Evolutionary conservation across 1,140 invertebrate genomes (phyloP).

Genomic region (Aphidius gifuensis): DNA sequence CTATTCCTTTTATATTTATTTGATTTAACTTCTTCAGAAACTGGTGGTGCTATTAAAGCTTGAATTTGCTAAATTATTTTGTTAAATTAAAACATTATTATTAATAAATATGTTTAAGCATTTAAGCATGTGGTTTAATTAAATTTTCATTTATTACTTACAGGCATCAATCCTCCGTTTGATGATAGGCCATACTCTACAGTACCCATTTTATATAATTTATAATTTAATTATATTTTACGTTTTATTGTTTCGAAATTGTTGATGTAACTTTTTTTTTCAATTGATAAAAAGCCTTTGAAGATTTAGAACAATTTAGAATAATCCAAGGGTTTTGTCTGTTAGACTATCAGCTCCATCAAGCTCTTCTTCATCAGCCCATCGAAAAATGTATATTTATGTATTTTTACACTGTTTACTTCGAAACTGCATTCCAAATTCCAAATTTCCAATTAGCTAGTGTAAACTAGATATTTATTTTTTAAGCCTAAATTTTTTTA

Average conservation of each 20-base stretch:
- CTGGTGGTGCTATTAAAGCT: constrained; percentile 80
- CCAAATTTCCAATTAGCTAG: too few species aligned
- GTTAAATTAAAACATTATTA: constrained; percentile 24
- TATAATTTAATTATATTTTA: background rate
- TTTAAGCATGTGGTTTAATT: background rate
- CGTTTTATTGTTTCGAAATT: background rate
- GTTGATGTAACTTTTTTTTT: too few species aligned
- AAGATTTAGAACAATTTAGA: too few species aligned
- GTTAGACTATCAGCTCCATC: too few species aligned
- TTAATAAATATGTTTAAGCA: background rate
- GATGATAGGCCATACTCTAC: constrained; percentile 61
- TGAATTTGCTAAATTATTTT: constrained; percentile 72
- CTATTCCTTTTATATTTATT: constrained; percentile 62
- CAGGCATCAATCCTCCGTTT: constrained; percentile 67
- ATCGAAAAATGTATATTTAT: too few species aligned
- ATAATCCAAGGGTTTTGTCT: too few species aligned
- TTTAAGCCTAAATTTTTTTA: too few species aligned
- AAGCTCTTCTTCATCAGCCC: too few species aligned
- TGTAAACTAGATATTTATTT: too few species aligned
- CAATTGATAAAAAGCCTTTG: too few species aligned
- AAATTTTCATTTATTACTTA: constrained; percentile 46
- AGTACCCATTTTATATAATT: constrained; percentile 47
- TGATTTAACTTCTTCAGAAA: constrained; percentile 65
- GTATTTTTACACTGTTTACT: too few species aligned
- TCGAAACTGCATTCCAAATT: too few species aligned